Evolutionary conservation across 53 echinoderm and acorn worm genomes (phyloP), one percentile per base, ranked within the genome.

Genomic region (Echinometra lucunter): DNA sequence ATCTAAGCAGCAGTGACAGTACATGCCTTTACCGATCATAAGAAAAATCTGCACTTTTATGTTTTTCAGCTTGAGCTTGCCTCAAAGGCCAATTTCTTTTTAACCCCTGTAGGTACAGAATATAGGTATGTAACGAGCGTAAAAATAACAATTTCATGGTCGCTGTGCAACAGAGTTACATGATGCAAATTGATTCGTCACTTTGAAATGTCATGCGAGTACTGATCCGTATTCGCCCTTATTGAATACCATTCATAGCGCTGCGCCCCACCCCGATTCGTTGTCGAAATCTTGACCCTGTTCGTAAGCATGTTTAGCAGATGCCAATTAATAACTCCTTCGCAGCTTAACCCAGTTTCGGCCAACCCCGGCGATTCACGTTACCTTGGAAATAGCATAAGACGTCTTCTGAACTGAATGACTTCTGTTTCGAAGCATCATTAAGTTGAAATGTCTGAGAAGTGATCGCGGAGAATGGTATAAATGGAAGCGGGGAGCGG

Each of bases 61-160:
- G 72, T 72, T 78, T 38, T 78, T 40, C 30, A 40, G 21, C 78
- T 69, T 10, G 18, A 78, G 42, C 7, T 40, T 78, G 42, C 78
- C 40, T 78, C 78, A 78, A 21, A 78, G 42, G 72, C n/a, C n/a
- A n/a, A 72, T 28, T 13, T 40, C 6, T 40, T 78, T 78, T 7
- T 42, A 78, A 6, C 38, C 78, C 2, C 78, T 7, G 40, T 40
- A 78, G 28, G 72, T 35, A 78, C 42, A 78, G 23, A 78, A 78
- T 78, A 42, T 40, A 78, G 78, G 23, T 42, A 42, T 42, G 42
- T 42, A 78, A 78, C 78, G 7, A 78, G 78, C 78, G 78, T 23
- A 78, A 78, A 78, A 78, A 78, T 78, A 78, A 78, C 78, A 78
- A 78, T 78, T 78, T 78, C 78, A 78, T 78, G 78, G 78, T 78